These are phyloP conservation scores for Eueremaeus valkanovi DNA, from an alignment of 2,888 invertebrate species.

Conservation along the genomic window DNA sequence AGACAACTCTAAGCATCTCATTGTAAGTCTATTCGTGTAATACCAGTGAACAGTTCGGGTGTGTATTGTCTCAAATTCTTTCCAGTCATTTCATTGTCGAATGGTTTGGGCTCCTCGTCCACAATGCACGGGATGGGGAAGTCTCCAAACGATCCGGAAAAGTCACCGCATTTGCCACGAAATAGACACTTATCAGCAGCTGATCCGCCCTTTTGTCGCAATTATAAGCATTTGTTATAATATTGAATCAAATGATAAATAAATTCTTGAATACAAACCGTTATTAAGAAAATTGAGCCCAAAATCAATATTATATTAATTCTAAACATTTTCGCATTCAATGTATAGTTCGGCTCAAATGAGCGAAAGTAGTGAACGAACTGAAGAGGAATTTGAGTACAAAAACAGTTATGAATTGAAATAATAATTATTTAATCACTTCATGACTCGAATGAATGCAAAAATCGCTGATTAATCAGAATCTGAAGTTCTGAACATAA, in stretches of 20 bases:
- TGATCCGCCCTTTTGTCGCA: background rate
- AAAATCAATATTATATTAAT: background rate
- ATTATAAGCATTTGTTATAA: too few species aligned
- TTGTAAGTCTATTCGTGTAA: too few species aligned
- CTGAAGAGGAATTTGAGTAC: too few species aligned
- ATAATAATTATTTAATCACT: too few species aligned
- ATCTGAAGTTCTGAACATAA: too few species aligned
- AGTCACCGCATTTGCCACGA: conserved; percentile 31
- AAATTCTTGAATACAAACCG: background rate
- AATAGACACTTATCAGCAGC: conserved; percentile 4
- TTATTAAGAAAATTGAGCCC: background rate
- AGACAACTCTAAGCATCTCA: too few species aligned
- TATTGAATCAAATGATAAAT: background rate
- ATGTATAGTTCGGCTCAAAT: too few species aligned
- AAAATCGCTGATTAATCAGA: too few species aligned
- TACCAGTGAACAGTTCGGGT: conserved; percentile 35
- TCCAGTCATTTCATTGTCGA: conserved; percentile 23
- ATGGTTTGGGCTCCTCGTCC: conserved; percentile 33
- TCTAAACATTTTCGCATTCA: background rate
- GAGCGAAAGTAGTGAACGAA: too few species aligned
- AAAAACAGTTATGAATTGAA: too few species aligned
- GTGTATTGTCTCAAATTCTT: conserved; percentile 35
- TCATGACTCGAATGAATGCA: too few species aligned
- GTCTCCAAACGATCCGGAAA: background rate
- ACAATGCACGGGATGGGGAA: conserved; percentile 43